phyloP scores from a whole-genome alignment of 2,113 vertebrate species.

The Myodes glareolus region DNA sequence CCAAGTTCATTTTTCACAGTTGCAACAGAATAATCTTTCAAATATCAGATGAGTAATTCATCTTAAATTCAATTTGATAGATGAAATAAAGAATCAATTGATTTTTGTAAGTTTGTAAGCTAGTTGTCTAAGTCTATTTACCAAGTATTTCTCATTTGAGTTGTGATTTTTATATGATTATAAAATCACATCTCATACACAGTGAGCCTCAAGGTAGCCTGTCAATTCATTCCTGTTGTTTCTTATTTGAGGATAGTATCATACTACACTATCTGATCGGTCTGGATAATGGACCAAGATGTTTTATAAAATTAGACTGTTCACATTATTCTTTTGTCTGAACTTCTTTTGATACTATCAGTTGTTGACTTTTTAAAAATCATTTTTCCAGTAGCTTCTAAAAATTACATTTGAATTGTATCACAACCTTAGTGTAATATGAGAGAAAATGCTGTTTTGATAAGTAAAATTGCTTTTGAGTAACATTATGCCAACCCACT shows the following conservation, averaged over 20 bases:
- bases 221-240: not conserved
- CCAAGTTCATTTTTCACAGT: not conserved
- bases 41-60: slow-evolving; percentile 47
- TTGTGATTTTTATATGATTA: slow-evolving; percentile 16
- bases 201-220: not conserved
- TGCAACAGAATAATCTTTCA: not conserved
- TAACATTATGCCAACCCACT: not conserved
- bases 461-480: not conserved
- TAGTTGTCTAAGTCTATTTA: slow-evolving; percentile 50
- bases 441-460: not conserved
- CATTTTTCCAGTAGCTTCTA: not conserved
- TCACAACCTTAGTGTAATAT: not conserved
- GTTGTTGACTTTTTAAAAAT: slow-evolving; percentile 1
- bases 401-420: not conserved
- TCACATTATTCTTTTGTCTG: slow-evolving; percentile 35
- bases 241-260: not conserved
- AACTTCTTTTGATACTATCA: slow-evolving; percentile 2
- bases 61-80: slow-evolving; percentile 29
- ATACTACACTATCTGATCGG: not conserved
- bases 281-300: not conserved
- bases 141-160: slow-evolving; percentile 44
- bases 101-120: slow-evolving; percentile 39
- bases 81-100: slow-evolving; percentile 45
- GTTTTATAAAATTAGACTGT: not conserved
- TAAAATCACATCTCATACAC: slow-evolving; percentile 35